Evolutionary conservation across 2,888 invertebrate species (phyloP).

Genomic region (Cataglyphis livida): DNA sequence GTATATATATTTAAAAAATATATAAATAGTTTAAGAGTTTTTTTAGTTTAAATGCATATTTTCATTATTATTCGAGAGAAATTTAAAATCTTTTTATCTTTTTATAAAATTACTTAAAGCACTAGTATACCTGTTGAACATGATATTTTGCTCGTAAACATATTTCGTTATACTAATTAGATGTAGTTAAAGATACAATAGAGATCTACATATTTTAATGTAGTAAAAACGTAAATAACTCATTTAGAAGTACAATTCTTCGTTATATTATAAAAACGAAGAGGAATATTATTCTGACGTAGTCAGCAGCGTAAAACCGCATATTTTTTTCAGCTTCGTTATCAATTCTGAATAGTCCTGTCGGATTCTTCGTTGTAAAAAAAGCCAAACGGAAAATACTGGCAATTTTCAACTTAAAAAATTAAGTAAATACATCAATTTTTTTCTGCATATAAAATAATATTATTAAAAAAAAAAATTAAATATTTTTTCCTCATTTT

Average conservation of each 20-base stretch:
- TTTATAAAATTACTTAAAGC: slow-evolving; percentile 8
- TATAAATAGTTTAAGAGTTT: background rate
- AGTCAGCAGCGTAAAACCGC: slow-evolving; percentile 3
- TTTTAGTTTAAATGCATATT: background rate
- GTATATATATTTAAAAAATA: background rate
- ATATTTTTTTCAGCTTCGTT: slow-evolving; percentile 5
- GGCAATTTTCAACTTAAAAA: background rate
- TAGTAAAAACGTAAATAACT: background rate
- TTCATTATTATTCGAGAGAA: background rate
- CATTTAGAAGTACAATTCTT: slow-evolving; percentile 27
- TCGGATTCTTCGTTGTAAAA: background rate
- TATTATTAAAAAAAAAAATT: background rate
- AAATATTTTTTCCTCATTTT: background rate
- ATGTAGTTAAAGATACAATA: slow-evolving; percentile 13
- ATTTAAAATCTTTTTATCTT: background rate
- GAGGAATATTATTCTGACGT: slow-evolving; percentile 17
- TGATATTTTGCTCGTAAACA: slow-evolving; percentile 30
- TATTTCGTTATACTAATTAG: slow-evolving; percentile 39
- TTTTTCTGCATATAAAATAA: background rate
- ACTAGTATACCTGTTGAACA: slow-evolving; percentile 12
- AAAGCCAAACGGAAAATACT: background rate
- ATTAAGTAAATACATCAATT: background rate
- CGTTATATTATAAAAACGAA: background rate
- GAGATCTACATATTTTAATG: slow-evolving; percentile 1
- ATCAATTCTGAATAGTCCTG: background rate